Conservation (phyloP, 2,113 vertebrate genomes). For the Echinops telfairi region DNA sequence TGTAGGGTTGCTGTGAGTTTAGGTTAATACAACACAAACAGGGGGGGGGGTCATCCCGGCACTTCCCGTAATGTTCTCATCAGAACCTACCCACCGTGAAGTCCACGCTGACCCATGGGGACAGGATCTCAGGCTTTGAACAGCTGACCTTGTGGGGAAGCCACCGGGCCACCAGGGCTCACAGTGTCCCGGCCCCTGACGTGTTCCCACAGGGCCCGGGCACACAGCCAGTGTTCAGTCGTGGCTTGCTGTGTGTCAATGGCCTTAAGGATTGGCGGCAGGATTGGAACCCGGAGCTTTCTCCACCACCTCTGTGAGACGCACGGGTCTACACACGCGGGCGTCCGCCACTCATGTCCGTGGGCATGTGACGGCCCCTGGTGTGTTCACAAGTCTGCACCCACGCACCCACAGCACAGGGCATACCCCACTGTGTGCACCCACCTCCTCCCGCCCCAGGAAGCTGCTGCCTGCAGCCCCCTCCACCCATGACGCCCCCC, state of each 20-base stretch:
- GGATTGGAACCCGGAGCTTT: background rate
- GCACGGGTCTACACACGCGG: background rate
- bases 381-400: background rate
- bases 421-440: background rate
- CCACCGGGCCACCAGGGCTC: too few species aligned
- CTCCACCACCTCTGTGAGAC: accelerated
- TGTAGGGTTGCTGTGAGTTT: too few species aligned
- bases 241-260: background rate
- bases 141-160: too few species aligned
- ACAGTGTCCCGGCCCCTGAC: background rate
- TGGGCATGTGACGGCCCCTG: accelerated
- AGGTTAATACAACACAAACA: too few species aligned
- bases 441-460: too few species aligned
- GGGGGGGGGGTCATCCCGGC: too few species aligned
- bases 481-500: background rate
- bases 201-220: accelerated
- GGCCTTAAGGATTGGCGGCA: background rate
- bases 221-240: background rate
- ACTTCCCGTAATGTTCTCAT: too few species aligned
- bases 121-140: too few species aligned
- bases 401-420: background rate
- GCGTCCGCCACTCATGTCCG: background rate
- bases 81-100: background rate
- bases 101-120: too few species aligned
- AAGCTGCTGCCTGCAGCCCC: background rate